Evolutionary conservation across 1,140 invertebrate species (phyloP).

Genomic region (Periplaneta americana): DNA sequence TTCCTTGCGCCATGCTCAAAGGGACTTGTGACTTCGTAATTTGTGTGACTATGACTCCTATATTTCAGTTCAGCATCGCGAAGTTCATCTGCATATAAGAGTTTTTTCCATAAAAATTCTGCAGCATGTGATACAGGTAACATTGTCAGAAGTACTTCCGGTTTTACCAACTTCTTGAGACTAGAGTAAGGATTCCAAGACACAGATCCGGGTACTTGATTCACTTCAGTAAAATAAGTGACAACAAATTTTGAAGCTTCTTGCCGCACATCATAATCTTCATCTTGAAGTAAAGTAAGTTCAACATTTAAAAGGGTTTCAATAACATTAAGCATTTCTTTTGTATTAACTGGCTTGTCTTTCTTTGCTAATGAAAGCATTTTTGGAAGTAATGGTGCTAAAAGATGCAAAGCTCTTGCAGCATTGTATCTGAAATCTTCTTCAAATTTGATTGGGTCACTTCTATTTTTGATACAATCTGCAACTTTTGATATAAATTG

Average conservation of each 20-base stretch:
- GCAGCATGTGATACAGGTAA: background rate
- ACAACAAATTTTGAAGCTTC: background rate
- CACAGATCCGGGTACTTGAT: background rate
- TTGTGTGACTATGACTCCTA: background rate
- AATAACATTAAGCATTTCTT: background rate
- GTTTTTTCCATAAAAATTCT: background rate
- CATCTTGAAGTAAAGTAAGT: background rate
- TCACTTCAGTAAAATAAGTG: background rate
- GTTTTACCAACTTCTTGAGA: background rate
- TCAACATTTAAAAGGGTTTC: background rate
- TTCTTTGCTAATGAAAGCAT: background rate
- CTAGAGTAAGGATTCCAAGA: background rate
- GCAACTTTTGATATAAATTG: background rate
- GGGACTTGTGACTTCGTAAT: background rate
- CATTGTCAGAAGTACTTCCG: background rate
- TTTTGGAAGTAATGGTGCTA: background rate
- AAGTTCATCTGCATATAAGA: background rate
- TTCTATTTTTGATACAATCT: background rate
- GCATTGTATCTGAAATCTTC: background rate
- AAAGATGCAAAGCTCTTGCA: background rate
- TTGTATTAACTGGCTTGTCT: background rate
- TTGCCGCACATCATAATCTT: background rate
- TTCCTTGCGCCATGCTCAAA: background rate
- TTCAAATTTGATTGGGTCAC: background rate
- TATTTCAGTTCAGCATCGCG: background rate